phyloP scores from a whole-genome alignment of 1,140 invertebrate genomes.

The Nixonia krombeini region DNA sequence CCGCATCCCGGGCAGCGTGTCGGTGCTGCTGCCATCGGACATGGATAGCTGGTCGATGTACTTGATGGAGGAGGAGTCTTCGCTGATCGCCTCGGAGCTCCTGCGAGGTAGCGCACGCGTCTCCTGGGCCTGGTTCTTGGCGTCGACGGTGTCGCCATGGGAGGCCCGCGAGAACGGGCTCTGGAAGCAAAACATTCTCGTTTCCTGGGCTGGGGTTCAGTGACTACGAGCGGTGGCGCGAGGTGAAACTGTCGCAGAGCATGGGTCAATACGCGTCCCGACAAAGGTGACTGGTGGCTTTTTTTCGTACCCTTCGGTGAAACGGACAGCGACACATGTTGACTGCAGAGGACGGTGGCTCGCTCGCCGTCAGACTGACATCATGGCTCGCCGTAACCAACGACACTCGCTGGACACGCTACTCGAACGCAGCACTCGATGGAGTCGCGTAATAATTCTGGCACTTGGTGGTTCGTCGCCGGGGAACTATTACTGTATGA shows the following conservation, averaged over 20 bases:
- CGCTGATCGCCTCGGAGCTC: slow-evolving; percentile 62
- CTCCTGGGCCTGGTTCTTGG: slow-evolving; percentile 36
- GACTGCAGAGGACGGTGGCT: slow-evolving; percentile 20
- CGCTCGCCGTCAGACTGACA: slow-evolving; percentile 13
- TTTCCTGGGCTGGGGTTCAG: neutral
- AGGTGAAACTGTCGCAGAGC: slow-evolving; percentile 4
- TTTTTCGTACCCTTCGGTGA: slow-evolving; percentile 54
- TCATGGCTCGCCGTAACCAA: neutral
- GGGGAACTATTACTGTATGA: neutral
- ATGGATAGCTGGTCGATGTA: slow-evolving; percentile 65
- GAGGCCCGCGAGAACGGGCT: slow-evolving; percentile 65
- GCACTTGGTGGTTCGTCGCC: neutral
- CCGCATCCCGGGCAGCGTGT: slow-evolving; percentile 62
- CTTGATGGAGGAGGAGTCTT: slow-evolving; percentile 63
- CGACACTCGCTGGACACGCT: neutral
- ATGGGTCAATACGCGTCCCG: slow-evolving; percentile 16
- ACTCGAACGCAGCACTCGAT: too few species aligned
- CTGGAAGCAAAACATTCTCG: slow-evolving; percentile 71
- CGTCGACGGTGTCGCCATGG: slow-evolving; percentile 33
- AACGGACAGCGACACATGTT: slow-evolving; percentile 51
- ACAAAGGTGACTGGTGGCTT: too few species aligned
- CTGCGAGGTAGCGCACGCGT: slow-evolving; percentile 47
- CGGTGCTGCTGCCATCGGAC: slow-evolving; percentile 61
- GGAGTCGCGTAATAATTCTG: too few species aligned
- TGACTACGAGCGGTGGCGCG: too few species aligned